Evolutionary conservation across 2,797 vertebrate species (phyloP).

Genomic region (Bradypus variegatus): DNA sequence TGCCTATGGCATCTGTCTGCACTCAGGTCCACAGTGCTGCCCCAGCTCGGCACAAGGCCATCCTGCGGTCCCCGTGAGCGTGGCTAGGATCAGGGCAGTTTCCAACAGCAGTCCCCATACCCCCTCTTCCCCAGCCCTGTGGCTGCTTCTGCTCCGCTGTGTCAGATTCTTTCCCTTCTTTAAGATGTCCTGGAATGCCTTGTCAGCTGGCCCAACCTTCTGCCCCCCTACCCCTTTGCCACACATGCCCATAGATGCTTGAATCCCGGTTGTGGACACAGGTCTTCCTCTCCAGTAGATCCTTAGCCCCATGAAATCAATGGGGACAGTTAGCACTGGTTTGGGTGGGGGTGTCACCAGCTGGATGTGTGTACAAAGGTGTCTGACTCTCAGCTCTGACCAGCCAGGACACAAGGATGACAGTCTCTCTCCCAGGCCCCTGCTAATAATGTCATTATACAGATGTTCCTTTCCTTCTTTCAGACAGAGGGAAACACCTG

Average conservation of each 20-base stretch:
- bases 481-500: too few species aligned
- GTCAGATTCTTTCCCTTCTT: not conserved
- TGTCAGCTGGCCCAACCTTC: not conserved
- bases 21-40: not conserved
- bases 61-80: not conserved
- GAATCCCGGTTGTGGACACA: not conserved
- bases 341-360: not conserved
- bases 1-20: not conserved
- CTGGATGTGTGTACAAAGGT: fast-evolving
- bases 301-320: not conserved
- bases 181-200: not conserved
- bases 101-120: not conserved
- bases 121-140: not conserved
- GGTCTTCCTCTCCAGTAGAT: too few species aligned
- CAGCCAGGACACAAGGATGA: not conserved
- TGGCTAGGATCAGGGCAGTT: not conserved
- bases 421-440: not conserved
- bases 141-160: not conserved
- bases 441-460: not conserved
- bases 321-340: not conserved
- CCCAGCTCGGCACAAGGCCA: not conserved
- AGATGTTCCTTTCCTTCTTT: too few species aligned
- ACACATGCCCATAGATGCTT: not conserved
- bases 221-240: too few species aligned
- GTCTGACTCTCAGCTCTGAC: not conserved